A percentile compares a stretch with the other conserved stretches of the same genome.
phyloP scores from a whole-genome alignment of 2,113 vertebrate genomes.

The Microtus montanus region DNA sequence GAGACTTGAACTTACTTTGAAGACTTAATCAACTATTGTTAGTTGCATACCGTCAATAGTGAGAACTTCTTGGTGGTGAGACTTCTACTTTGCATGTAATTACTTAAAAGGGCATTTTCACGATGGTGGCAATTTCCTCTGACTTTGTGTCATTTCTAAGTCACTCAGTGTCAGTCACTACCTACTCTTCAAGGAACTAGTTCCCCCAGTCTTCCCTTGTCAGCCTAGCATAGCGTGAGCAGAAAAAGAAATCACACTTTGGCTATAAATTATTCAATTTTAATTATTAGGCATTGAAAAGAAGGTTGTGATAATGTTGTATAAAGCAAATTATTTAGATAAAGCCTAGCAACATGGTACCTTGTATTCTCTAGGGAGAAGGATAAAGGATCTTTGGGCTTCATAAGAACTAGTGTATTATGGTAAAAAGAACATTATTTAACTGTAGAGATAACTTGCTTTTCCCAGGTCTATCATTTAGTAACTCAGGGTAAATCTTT shows the following conservation, averaged over 20 bases:
- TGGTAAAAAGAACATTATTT: background rate
- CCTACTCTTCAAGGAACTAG: background rate
- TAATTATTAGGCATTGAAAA: background rate
- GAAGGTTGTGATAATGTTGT: background rate
- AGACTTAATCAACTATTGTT: slow-evolving; percentile 36
- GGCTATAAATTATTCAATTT: slow-evolving; percentile 7
- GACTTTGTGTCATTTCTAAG: slow-evolving; percentile 46
- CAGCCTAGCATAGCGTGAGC: background rate
- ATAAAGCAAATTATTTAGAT: background rate
- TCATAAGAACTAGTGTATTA: background rate
- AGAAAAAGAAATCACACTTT: background rate
- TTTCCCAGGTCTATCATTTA: background rate
- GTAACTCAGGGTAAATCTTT: background rate
- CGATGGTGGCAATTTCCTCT: slow-evolving; percentile 24
- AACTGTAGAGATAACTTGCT: background rate
- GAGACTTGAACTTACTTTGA: slow-evolving; percentile 39
- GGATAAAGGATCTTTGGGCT: background rate
- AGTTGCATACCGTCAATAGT: background rate
- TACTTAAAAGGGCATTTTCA: slow-evolving; percentile 63
- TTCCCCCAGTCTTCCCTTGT: background rate
- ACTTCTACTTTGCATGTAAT: slow-evolving; percentile 56
- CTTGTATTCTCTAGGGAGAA: background rate
- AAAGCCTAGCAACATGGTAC: background rate
- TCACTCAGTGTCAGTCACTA: slow-evolving; percentile 54
- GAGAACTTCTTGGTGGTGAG: background rate